Conservation (phyloP, 2,113 vertebrate species). For the Baryphthengus martii region DNA sequence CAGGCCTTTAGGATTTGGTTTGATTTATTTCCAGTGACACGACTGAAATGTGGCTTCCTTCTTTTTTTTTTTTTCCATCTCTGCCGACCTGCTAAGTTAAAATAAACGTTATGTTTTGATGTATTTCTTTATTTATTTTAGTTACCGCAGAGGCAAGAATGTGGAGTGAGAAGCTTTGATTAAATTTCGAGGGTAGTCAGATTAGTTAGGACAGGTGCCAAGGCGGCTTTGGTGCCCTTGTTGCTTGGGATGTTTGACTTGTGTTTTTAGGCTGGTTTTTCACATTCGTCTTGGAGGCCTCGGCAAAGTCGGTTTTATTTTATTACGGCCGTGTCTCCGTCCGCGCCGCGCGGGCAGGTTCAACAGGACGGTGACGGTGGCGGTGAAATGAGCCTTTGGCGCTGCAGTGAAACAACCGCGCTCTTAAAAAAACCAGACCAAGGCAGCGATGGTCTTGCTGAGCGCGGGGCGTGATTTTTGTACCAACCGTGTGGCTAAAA, state of each 20-base stretch:
- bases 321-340: not conserved
- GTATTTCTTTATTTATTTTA: conserved; percentile 30
- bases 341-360: rapidly evolving
- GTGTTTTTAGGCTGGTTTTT: not conserved
- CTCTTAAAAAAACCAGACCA: not conserved
- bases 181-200: not conserved
- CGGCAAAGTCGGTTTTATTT: not conserved
- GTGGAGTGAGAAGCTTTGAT: not conserved
- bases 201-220: not conserved
- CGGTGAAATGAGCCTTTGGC: not conserved
- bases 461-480: not conserved
- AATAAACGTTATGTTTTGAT: not conserved
- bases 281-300: not conserved
- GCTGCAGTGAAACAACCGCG: not conserved
- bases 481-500: not conserved
- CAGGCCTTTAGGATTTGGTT: not conserved
- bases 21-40: not conserved
- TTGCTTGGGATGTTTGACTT: not conserved
- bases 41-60: not conserved
- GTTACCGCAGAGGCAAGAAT: not conserved
- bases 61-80: not conserved
- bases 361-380: rapidly evolving
- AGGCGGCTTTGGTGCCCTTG: not conserved
- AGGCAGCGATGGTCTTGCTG: not conserved
- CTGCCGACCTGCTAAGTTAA: not conserved